Percentiles rank a stretch among this genome's conserved stretches.
Evolutionary conservation across 2,797 vertebrate genomes (phyloP).

Genomic region (Lagorchestes hirsutus): DNA sequence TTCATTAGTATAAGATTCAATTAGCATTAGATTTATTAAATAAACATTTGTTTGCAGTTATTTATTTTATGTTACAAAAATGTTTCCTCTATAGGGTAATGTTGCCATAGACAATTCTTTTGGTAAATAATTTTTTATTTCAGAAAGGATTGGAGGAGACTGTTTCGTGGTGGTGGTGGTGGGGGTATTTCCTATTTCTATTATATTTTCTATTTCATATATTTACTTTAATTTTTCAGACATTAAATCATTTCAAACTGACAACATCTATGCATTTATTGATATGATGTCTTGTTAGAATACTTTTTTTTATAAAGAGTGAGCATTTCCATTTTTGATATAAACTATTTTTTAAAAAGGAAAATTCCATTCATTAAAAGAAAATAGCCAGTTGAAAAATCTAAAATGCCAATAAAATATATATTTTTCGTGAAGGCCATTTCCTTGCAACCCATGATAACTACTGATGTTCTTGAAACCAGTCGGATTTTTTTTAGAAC

Average conservation of each 20-base stretch:
- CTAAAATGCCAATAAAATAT: background rate
- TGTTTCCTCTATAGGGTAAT: constrained; percentile 28
- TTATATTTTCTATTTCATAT: constrained; percentile 71
- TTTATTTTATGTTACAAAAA: constrained; percentile 69
- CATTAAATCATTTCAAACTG: constrained; percentile 76
- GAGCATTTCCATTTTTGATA: background rate
- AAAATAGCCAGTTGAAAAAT: background rate
- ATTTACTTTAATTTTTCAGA: constrained; percentile 72
- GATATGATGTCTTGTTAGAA: background rate
- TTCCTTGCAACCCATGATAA: background rate
- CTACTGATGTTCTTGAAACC: background rate
- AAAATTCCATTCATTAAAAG: background rate
- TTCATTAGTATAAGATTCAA: constrained; percentile 53
- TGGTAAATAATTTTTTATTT: constrained; percentile 67
- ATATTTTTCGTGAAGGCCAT: background rate
- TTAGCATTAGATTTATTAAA: constrained; percentile 66
- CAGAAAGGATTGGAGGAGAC: constrained; percentile 67
- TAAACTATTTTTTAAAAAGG: background rate
- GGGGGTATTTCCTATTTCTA: constrained; percentile 63
- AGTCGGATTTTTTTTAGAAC: background rate
- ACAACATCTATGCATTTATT: constrained; percentile 15
- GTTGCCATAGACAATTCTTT: background rate
- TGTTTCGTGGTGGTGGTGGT: constrained; percentile 48
- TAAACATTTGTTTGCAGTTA: constrained; percentile 68
- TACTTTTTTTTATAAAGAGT: background rate